Base-by-base conservation (phyloP, 1,140 invertebrate species). In the Pseudomyrmex flavicornis region DNA sequence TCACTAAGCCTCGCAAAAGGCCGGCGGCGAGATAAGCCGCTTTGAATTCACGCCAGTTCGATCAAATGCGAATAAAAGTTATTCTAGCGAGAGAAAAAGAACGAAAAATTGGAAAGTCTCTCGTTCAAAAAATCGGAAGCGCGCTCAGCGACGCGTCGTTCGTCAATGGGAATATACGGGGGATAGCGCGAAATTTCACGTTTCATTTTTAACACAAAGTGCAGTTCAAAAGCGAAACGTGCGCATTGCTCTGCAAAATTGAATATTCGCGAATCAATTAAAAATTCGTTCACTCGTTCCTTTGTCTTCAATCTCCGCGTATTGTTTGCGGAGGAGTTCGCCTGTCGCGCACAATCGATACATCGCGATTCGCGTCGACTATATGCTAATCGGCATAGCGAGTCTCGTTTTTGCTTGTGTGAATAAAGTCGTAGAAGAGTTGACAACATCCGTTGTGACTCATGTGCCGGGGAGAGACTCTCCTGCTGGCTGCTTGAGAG, bases 371-470 rank as follows among this genome's bases (percentile, higher is more conserved):
- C n/a, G 44, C n/a, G 5, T 35, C 35, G 35, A 7, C 35, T 35
- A 35, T 1, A 10, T 44, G 12, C 26, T 46, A 48, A 52, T 54
- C 48, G 75, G 44, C 17, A n/a, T 62, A 44, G n/a, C 26, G 35
- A 58, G n/a, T 8, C 56, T 74, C 26, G 65, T 17, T 46, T 46
- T 13, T 44, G 63, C 12, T 35, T 13, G 15, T 56, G 44, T 52
- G 73, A 10, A 17, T 75, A 63, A 68, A 68, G 61, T 7, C 5
- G 61, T 66, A 65, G 68, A 52, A 50, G 20, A 50, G 72, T 70
- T 82, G 46, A 26, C 69, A 70, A 80, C 82, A 61, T 89, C 79
- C 85, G 66, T 76, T 58, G 69, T 89, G 83, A 88, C 59, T 88
- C 82, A 89, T 72, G 59, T 63, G 61, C 74, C 50, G 68, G 61